Conservation (phyloP, 2,113 vertebrate species). For the Scolopax mira region DNA sequence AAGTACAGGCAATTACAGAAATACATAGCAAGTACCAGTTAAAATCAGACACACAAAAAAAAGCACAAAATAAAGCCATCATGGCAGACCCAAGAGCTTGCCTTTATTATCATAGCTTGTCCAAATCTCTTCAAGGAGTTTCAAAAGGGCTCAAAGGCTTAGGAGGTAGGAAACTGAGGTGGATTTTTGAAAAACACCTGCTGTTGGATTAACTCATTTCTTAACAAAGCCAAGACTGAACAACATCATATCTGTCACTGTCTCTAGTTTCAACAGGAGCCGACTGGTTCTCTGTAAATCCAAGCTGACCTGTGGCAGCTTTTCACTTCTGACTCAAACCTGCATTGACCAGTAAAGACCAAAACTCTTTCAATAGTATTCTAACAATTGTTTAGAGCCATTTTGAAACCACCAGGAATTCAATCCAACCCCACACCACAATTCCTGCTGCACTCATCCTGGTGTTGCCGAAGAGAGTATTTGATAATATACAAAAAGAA, state of each 20-base stretch:
- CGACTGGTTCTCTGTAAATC: background rate
- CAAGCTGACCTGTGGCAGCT: background rate
- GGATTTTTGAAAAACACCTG: background rate
- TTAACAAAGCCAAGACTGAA: background rate
- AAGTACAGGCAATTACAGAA: background rate
- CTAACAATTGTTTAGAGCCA: background rate
- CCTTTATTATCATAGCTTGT: background rate
- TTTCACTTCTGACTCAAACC: background rate
- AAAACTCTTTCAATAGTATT: background rate
- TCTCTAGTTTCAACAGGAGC: background rate
- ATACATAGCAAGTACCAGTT: background rate
- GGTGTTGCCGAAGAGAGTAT: background rate
- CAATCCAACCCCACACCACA: background rate
- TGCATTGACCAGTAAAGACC: background rate
- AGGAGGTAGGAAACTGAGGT: background rate
- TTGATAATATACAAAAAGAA: background rate
- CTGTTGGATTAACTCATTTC: background rate
- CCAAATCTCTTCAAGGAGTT: background rate
- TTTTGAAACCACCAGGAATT: background rate
- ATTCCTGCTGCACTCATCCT: background rate
- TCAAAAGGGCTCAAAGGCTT: background rate
- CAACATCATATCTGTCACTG: background rate
- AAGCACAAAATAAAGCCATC: accelerated
- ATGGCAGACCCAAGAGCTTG: accelerated
- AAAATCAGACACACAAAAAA: background rate